Evolutionary conservation across 2,113 vertebrate genomes (phyloP).

Genomic region (Otocyon megalotis): DNA sequence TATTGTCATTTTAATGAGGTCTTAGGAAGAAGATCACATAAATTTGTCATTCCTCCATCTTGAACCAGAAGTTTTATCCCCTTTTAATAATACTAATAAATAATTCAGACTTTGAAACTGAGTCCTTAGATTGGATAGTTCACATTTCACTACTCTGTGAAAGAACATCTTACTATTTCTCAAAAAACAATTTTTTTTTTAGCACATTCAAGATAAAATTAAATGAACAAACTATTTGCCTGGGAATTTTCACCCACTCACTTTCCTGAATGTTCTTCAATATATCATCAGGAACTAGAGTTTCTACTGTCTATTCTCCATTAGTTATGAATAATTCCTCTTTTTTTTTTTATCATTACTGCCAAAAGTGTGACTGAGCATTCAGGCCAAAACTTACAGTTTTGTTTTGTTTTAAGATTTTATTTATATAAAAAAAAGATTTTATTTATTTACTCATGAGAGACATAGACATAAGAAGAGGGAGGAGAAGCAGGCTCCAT

Average conservation of each 20-base stretch:
- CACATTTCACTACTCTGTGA: not conserved
- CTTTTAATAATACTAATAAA: slow-evolving; percentile 31
- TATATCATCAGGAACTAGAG: not conserved
- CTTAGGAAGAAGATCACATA: not conserved
- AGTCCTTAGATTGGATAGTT: not conserved
- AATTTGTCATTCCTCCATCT: not conserved
- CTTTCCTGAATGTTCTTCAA: not conserved
- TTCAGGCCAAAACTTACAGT: not conserved
- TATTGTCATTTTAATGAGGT: not conserved
- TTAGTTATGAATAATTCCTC: not conserved
- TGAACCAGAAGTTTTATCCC: not conserved
- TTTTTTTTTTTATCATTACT: not conserved
- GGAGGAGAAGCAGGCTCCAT: no score
- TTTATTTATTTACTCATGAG: no score
- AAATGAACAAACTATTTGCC: not conserved
- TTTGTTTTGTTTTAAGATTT: no score
- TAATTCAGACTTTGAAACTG: not conserved
- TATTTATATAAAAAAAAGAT: no score
- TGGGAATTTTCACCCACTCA: not conserved
- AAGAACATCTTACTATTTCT: not conserved
- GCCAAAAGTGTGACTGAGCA: not conserved
- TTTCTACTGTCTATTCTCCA: not conserved
- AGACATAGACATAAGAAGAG: no score
- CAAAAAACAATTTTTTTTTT: not conserved
- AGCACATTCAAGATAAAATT: not conserved